Evolutionary conservation across 2,113 vertebrate genomes (phyloP).

Genomic region (Equus quagga): DNA sequence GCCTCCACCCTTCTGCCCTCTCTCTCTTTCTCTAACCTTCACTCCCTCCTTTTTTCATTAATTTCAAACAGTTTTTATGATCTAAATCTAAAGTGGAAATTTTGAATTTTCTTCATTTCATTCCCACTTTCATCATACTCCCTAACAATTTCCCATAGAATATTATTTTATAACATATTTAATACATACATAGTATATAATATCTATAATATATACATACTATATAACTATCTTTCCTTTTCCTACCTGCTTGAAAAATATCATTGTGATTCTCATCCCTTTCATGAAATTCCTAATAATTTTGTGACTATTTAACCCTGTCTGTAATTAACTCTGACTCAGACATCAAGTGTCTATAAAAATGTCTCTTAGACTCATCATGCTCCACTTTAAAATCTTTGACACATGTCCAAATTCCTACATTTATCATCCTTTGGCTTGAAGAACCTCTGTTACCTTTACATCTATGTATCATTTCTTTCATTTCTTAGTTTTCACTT

Average conservation of each 20-base stretch:
- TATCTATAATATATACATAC: background rate
- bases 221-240: background rate
- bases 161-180: background rate
- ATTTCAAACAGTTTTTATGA: background rate
- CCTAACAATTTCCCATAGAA: background rate
- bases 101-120: background rate
- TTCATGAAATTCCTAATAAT: background rate
- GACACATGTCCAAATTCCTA: background rate
- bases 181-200: background rate
- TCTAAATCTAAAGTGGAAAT: background rate
- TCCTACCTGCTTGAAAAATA: background rate
- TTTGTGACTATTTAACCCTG: background rate
- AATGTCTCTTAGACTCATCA: background rate
- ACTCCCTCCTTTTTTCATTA: background rate
- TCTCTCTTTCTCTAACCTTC: background rate
- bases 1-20: too few relatives aligned
- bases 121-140: background rate
- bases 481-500: slow-evolving; percentile 4
- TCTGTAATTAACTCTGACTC: background rate
- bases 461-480: background rate
- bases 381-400: background rate
- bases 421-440: background rate
- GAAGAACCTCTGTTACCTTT: background rate
- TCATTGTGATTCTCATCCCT: background rate
- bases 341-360: background rate